Conservation (phyloP, 2,113 vertebrate species). For the Argyrosomus japonicus region DNA sequence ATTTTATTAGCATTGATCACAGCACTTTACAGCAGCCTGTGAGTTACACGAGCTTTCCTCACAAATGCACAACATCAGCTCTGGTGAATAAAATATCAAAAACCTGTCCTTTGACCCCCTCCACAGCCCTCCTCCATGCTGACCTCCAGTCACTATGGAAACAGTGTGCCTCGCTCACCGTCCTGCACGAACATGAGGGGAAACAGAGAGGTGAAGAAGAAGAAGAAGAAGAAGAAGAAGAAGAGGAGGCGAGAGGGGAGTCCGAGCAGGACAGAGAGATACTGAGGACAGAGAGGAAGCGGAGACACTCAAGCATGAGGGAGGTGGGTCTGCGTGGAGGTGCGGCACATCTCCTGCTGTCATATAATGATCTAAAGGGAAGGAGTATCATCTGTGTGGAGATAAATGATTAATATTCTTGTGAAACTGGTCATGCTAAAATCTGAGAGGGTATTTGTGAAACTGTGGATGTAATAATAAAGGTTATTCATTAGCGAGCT, state of each 20-base stretch:
- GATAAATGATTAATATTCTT: neutral
- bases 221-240: no score
- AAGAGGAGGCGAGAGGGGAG: constrained; percentile 20
- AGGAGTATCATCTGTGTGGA: neutral
- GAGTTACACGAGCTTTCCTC: neutral
- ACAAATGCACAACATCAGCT: neutral
- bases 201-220: neutral
- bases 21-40: neutral
- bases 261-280: constrained; percentile 63
- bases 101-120: constrained; percentile 8
- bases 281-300: constrained; percentile 62
- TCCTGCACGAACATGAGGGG: constrained; percentile 1
- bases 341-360: neutral
- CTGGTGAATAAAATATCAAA: neutral
- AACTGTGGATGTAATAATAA: constrained; percentile 1
- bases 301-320: constrained; percentile 54
- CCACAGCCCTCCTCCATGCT: constrained; percentile 67
- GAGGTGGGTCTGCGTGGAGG: constrained; percentile 62
- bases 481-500: constrained; percentile 10
- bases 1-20: neutral
- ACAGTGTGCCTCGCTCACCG: constrained; percentile 45
- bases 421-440: neutral
- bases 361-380: neutral
- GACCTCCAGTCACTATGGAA: constrained; percentile 76
- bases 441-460: neutral